Evolutionary conservation across 2,113 vertebrate species (phyloP).

Genomic region (Caranx melampygus): DNA sequence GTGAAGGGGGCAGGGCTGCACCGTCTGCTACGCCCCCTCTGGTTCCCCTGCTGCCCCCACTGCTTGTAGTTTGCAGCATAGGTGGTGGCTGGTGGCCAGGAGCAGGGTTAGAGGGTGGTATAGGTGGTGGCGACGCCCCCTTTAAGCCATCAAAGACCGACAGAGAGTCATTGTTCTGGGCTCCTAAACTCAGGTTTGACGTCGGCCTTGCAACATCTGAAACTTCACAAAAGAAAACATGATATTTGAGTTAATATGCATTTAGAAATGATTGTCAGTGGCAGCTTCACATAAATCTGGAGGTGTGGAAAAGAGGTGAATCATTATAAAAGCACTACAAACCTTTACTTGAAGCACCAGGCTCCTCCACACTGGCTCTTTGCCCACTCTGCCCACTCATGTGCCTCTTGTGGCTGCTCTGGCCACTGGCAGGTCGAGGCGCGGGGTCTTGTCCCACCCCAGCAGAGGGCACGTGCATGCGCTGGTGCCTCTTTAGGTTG

Average conservation of each 20-base stretch:
- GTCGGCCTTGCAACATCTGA: constrained; percentile 80
- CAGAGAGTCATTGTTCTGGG: constrained; percentile 80
- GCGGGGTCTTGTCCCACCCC: constrained; percentile 73
- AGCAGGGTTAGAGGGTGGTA: constrained; percentile 60
- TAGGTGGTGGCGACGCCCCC: constrained; percentile 64
- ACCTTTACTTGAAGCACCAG: constrained; percentile 66
- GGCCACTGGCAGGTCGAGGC: constrained; percentile 76
- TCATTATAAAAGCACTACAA: constrained; percentile 2
- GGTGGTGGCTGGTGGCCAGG: constrained; percentile 59
- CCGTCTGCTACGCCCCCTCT: constrained; percentile 63
- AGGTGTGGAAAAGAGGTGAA: background rate
- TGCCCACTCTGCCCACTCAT: constrained; percentile 80
- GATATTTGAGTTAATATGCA: background rate
- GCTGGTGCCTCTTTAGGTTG: constrained; percentile 96
- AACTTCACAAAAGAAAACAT: constrained; percentile 23
- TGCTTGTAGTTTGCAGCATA: constrained; percentile 39
- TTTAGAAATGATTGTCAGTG: background rate
- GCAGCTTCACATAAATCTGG: background rate
- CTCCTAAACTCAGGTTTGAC: constrained; percentile 75
- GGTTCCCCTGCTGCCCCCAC: constrained; percentile 33
- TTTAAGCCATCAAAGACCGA: constrained; percentile 83
- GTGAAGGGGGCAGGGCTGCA: constrained; percentile 84
- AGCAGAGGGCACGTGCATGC: constrained; percentile 88
- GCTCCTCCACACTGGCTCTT: constrained; percentile 55
- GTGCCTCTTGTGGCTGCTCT: constrained; percentile 78